Evolutionary conservation across 1,140 invertebrate genomes (phyloP), one percentile per base, ranked within the genome.

Genomic region (Leptonema lineaticorne): DNA sequence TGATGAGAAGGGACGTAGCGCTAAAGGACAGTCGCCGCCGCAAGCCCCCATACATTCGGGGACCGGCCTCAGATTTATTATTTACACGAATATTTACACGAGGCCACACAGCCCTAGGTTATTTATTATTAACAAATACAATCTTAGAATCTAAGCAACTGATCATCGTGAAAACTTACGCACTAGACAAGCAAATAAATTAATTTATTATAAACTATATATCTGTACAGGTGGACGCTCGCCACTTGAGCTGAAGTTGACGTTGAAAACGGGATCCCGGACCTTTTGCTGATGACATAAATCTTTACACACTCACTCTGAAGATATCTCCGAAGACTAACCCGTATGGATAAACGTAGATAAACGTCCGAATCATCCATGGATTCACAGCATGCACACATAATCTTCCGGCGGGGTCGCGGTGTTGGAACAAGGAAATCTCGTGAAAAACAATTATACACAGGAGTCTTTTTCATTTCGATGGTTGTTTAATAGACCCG

Each of bases 121-220:
- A 11, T 53, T 53, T 53, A 11, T 26, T 5, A 27, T 67, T 66
- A 18, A 22, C 16, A 63, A 33, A 30, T 63, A 62, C 58, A n/a
- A 62, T 45, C 64, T 63, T 67, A 65, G 4, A 45, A 56, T 48
- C 37, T 68, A 67, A 41, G 56, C 58, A 59, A 28, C 20, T 67
- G 33, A 59, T 48, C 64, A 46, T 69, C 68, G 68, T 68, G 71
- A 68, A 72, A 73, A 68, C 66, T 69, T 67, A 45, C 64, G 41
- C 24, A 30, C 63, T 62, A 65, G 37, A 68, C 71, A 69, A 69
- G 71, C 71, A 68, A 73, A 73, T 73, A 73, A 73, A 73, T 73
- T 73, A 73, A 67, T 69, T 69, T n/a, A n/a, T 67, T 27, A 63
- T 72, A 72, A 59, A 65, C 70, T 72, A 72, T 59, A 63, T 26